phyloP scores from a whole-genome alignment of 2,797 vertebrate species.

The Oceanodroma leucorhoa region DNA sequence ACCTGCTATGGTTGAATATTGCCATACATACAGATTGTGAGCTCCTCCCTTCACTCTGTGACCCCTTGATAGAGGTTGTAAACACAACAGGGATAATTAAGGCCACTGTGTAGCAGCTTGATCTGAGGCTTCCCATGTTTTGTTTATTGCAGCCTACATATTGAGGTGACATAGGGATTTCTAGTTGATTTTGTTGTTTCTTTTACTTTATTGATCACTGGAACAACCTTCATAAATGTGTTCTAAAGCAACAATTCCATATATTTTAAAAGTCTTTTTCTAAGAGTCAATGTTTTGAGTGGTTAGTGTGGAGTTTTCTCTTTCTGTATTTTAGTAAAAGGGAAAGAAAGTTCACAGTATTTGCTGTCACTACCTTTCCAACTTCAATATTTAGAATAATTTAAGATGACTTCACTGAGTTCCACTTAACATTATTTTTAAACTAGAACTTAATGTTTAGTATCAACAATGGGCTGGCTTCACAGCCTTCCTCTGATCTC shows the following conservation, averaged over 20 bases:
- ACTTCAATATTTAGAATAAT: neutral
- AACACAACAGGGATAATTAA: neutral
- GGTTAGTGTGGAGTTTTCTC: neutral
- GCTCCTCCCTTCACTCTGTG: neutral
- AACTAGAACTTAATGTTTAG: neutral
- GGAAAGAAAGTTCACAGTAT: neutral
- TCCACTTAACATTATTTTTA: neutral
- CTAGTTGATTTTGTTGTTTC: neutral
- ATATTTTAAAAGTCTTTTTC: neutral
- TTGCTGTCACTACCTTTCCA: neutral
- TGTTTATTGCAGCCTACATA: neutral
- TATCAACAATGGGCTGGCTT: neutral
- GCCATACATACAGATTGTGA: neutral
- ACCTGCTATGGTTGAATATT: neutral
- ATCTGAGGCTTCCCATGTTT: neutral
- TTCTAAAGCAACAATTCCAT: neutral
- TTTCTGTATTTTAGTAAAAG: neutral
- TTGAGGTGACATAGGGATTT: neutral
- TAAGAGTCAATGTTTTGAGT: neutral
- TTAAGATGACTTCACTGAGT: neutral
- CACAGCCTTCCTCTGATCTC: neutral
- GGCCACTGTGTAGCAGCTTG: neutral
- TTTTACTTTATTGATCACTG: neutral
- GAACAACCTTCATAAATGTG: neutral
- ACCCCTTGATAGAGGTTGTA: neutral